Evolutionary conservation across 1,140 invertebrate species (phyloP).

Genomic region (Ceratina japonica): DNA sequence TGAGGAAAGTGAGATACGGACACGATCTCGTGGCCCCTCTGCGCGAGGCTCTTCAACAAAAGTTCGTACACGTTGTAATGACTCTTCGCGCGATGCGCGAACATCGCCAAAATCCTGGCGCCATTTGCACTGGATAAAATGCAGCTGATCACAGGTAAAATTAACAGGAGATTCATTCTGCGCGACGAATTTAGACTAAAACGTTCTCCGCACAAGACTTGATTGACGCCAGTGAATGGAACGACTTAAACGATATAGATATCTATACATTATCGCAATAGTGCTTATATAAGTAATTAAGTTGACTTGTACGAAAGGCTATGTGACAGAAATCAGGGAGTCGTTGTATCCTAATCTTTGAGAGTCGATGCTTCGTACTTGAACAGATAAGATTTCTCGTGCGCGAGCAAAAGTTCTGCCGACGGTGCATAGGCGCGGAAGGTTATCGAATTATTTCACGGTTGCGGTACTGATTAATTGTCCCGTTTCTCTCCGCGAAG

Average conservation of each 20-base stretch:
- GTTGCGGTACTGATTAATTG: constrained; percentile 54
- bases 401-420: not conserved
- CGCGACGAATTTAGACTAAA: too few species aligned
- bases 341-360: too few species aligned
- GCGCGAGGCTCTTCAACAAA: constrained; percentile 32
- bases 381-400: not conserved
- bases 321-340: too few species aligned
- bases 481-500: constrained; percentile 26
- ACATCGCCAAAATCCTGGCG: constrained; percentile 30
- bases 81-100: constrained; percentile 33
- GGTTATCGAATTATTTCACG: constrained; percentile 44
- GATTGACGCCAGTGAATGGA: too few species aligned
- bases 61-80: constrained; percentile 44
- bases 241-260: too few species aligned
- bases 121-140: not conserved
- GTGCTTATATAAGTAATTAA: too few species aligned
- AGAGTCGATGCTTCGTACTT: too few species aligned
- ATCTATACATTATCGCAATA: too few species aligned
- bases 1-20: constrained; percentile 40
- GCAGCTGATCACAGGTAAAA: constrained; percentile 7
- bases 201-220: too few species aligned
- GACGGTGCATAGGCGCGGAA: not conserved
- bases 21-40: constrained; percentile 48
- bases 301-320: too few species aligned
- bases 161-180: not conserved